Conservation (phyloP, 2,113 vertebrate genomes). For the Potamarius usumacintae region DNA sequence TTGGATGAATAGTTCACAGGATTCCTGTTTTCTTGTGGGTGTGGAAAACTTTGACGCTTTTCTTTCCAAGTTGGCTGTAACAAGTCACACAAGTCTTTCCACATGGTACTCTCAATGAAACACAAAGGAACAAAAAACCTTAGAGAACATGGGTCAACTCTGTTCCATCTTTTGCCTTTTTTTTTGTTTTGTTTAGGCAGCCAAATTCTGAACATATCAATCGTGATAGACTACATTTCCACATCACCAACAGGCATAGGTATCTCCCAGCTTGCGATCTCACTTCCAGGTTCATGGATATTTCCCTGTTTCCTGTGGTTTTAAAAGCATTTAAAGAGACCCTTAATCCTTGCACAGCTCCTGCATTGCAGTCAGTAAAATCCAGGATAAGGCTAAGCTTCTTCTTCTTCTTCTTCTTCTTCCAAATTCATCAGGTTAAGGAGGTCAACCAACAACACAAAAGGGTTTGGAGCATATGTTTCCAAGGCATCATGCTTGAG, state of each 20-base stretch:
- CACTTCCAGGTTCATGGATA: neutral
- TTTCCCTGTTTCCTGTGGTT: neutral
- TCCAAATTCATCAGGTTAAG: constrained; percentile 21
- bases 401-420: neutral
- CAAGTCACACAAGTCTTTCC: neutral
- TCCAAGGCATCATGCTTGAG: neutral
- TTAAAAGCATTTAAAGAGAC: constrained; percentile 13
- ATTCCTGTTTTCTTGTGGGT: neutral
- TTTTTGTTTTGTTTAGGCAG: neutral
- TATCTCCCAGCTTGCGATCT: neutral
- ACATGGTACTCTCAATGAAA: neutral
- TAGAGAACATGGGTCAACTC: neutral
- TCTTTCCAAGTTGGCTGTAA: neutral
- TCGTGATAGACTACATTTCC: neutral
- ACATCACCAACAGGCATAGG: neutral
- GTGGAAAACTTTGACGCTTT: neutral
- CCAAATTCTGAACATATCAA: neutral
- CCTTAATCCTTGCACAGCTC: constrained; percentile 27
- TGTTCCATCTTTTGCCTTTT: neutral
- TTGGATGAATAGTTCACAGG: neutral
- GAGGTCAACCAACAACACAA: constrained; percentile 9
- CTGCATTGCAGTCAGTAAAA: constrained; percentile 31
- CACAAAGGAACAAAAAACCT: neutral
- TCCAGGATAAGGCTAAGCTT: neutral
- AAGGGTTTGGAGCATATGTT: constrained; percentile 4